Base-by-base conservation (phyloP, 2,888 invertebrate species). In the Lasius fuliginosus region DNA sequence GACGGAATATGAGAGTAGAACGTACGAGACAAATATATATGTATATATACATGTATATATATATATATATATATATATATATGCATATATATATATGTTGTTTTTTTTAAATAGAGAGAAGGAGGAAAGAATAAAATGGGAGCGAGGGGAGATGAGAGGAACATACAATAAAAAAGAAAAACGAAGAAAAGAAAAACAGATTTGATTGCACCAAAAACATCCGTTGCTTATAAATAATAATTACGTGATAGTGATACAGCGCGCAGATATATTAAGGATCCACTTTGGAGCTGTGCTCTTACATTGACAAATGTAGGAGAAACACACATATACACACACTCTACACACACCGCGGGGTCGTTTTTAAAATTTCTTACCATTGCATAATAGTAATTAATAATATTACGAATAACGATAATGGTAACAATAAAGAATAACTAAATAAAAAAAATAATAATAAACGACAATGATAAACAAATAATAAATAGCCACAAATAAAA, bases 341-440 rank as follows among this genome's bases (percentile, higher is more conserved):
- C 6, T 49, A 49, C 18, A 42, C 42, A 12, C 18, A 92, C 92
- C 92, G 93, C 93, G 94, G 94, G 93, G 93, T 93, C 92, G 94
- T 94, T 94, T 94, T 94, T 94, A 94, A 92, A 92, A 93, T 94
- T 94, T 94, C 94, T 94, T 94, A 94, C 94, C 92, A 94, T 94
- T 93, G 94, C 94, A 94, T 94, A 94, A 94, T 94, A 92, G 89
- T 86, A 77, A 77, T 49, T 89, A 82, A 89, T 67, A 84, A 85
- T 87, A 53, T 53, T 53, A 86, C 82, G 68, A 69, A 71, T 84
- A 84, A 84, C 40, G 71, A 84, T 84, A 84, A 84, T 74, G 69
- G 15, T 84, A 83, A 83, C 49, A 69, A 77, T 79, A 83, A 82
- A 83, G 27, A 83, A 83, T 82, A 82, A 65, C 60, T 77, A 83